Conservation (phyloP, 2,797 vertebrate genomes). For the Anguilla obscura region DNA sequence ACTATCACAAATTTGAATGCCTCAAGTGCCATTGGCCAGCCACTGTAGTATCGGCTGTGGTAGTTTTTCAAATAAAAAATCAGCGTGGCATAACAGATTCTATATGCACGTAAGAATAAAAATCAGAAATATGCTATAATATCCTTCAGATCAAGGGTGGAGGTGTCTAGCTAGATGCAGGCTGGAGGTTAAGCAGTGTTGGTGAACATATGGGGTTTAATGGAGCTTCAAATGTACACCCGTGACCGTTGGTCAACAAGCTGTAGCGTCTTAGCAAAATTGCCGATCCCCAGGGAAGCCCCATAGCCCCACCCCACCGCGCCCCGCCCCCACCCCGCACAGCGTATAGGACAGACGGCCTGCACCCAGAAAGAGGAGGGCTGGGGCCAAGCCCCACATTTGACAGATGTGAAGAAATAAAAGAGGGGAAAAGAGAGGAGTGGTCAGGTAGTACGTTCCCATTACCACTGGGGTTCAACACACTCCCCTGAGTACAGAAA, state of each 20-base stretch:
- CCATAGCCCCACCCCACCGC: neutral
- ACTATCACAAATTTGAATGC: neutral
- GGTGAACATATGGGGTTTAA: neutral
- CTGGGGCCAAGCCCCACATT: neutral
- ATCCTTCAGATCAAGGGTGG: neutral
- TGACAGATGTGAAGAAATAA: neutral
- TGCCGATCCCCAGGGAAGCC: neutral
- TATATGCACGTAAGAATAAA: neutral
- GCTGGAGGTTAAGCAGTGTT: neutral
- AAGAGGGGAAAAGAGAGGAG: neutral
- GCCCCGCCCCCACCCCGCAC: neutral
- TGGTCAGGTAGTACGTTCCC: neutral
- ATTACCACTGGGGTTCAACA: neutral
- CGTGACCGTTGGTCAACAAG: neutral
- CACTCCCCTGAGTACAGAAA: conserved; percentile 1
- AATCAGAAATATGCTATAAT: neutral
- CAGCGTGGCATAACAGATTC: too few species aligned
- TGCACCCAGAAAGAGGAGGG: neutral
- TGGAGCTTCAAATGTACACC: neutral
- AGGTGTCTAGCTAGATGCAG: neutral
- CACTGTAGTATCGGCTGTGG: neutral
- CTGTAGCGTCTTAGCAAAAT: neutral
- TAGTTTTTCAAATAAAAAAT: too few species aligned
- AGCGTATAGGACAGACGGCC: neutral
- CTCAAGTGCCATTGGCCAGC: neutral